phyloP scores from a whole-genome alignment of 2,888 invertebrate species.

The Lottia gigantea region DNA sequence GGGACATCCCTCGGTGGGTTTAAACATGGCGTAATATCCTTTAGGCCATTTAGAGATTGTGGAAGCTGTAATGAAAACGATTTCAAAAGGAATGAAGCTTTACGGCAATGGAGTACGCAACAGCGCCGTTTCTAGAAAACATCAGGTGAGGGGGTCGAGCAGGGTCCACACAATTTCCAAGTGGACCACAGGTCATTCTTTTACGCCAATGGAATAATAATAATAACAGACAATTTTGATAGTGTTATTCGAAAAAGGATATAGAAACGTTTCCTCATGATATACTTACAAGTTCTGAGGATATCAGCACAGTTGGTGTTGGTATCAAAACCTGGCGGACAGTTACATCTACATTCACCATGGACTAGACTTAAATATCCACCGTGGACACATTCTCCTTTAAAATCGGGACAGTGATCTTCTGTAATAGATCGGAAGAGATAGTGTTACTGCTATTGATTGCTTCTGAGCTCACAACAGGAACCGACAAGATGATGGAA shows the following conservation, averaged over 20 bases:
- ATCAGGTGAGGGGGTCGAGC: too few relatives aligned
- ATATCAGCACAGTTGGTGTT: conserved; percentile 12
- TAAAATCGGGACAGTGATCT: conserved; percentile 1
- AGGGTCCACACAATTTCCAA: too few relatives aligned
- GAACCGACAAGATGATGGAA: too few relatives aligned
- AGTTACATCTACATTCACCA: conserved; percentile 16
- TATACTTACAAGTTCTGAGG: conserved; percentile 1
- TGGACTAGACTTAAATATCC: conserved; percentile 15
- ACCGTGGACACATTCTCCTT: conserved; percentile 12
- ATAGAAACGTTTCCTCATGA: too few relatives aligned
- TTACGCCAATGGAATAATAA: too few relatives aligned
- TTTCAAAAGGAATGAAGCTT: not conserved
- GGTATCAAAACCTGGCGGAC: conserved; percentile 12
- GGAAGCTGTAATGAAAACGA: not conserved
- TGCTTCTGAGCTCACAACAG: not conserved
- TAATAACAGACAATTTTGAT: too few relatives aligned
- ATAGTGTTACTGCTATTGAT: not conserved
- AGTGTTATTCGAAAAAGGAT: too few relatives aligned
- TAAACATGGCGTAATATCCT: not conserved
- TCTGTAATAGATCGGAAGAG: conserved; percentile 1
- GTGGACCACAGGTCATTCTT: too few relatives aligned
- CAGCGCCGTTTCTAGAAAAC: too few relatives aligned
- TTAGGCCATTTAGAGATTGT: not conserved
- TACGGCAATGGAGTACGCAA: too few relatives aligned
- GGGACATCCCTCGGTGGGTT: not conserved